Base-by-base conservation (phyloP, 2,888 invertebrate species). In the Slavum lentiscoides region DNA sequence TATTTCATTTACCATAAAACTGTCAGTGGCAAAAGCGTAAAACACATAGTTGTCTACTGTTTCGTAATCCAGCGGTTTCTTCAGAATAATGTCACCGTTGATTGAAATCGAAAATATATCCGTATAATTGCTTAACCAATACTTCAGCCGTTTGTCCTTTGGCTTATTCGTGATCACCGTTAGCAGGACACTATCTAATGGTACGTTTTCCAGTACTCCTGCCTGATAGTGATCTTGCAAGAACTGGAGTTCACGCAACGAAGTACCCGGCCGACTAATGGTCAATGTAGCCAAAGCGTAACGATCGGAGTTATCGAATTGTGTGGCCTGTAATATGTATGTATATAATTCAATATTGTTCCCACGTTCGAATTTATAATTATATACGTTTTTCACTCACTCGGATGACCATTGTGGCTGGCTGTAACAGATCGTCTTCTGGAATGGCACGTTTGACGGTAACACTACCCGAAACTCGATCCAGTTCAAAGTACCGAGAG, bases 241-340 rank as follows among this genome's bases (percentile, higher is more conserved):
- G 88, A 96, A 96, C 84, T 90, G 89, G 81, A 92, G 88, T 58
- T 89, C 87, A 59, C 86, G 84, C 80, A 89, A 88, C 66, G 88
- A 87, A 23, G 89, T 88, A 82, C 89, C 89, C 69, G 89, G 88
- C 75, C 90, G 86, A 0, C 89, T 88, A 59, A 95, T 88, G 19
- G 92, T 90, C 76, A 96, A 89, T 0, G 96, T 95, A 1, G 94
- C 92, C 82, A 96, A 88, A 0, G 96, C 94, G 86, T 95, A 95
- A 75, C 95, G 91, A 88, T 96, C 96, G 0, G 92, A 88, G 88
- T 96, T 96, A 87, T 96, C 95, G 82, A 91, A 88, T 86, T 94
- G 94, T 1, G 91, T 92, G 13, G 93, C 93, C 90, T 93, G 87
- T 1, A 84, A 84, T 13, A 49, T 11, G 3, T 30, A 30, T 30